A percentile compares a stretch with the other conserved stretches of the same genome.
phyloP scores from a whole-genome alignment of 2,113 vertebrate genomes.

The Bubalus kerabau region DNA sequence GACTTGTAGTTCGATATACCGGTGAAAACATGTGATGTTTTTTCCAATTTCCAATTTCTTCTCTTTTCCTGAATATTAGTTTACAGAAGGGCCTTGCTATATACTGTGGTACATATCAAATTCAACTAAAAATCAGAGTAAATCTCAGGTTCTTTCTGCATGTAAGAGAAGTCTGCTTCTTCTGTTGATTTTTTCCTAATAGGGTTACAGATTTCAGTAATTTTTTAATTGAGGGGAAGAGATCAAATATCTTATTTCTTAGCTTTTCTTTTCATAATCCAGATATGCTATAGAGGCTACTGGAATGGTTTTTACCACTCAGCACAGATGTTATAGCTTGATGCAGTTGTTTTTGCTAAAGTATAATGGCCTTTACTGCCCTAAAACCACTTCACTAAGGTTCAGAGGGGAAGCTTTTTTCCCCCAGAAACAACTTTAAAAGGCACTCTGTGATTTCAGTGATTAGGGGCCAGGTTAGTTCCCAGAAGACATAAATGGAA shows the following conservation, averaged over 20 bases:
- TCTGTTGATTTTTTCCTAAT: conserved; percentile 19
- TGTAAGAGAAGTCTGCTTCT: background rate
- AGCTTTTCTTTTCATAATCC: background rate
- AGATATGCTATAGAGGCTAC: background rate
- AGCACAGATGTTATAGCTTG: background rate
- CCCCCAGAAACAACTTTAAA: background rate
- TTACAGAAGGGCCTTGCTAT: background rate
- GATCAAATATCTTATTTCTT: background rate
- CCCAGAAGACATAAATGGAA: background rate
- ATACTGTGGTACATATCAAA: background rate
- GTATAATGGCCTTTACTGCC: background rate
- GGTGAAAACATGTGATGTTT: background rate
- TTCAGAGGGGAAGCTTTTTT: background rate
- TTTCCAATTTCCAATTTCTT: background rate
- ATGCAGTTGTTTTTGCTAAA: background rate
- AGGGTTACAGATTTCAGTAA: background rate
- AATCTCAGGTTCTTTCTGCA: background rate
- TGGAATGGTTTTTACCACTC: background rate
- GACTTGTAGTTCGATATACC: background rate
- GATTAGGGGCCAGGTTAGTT: background rate
- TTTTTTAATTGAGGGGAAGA: background rate
- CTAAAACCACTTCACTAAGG: background rate
- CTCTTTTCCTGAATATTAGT: background rate
- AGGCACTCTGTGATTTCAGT: background rate
- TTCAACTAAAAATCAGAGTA: background rate